Evolutionary conservation across 37 sponge, comb jelly and placozoan genomes (phyloP), one percentile per base, ranked within the genome.

Genomic region (Petrosia ficiformis): DNA sequence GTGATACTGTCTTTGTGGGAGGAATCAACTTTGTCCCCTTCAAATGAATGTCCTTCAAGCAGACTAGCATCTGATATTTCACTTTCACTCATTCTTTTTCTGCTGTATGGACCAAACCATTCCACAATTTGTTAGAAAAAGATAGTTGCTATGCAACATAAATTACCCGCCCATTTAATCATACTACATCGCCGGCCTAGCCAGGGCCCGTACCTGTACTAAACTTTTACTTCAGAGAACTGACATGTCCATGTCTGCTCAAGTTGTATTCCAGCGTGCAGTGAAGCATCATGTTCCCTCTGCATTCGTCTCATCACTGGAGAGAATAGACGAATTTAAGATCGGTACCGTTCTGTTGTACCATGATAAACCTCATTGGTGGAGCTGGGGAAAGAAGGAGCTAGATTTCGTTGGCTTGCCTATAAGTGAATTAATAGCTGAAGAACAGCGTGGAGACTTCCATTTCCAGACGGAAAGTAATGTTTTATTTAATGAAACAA

Each of bases 331-430:
- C 70, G 82, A 91, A 0, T 79, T 75, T 36, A 42, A 48, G 2
- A 67, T 91, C n/a, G 92, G 92, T 0, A 65, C 80, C 28, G 83
- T 91, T 14, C 77, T 91, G 14, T 59, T 79, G 24, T 79, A 75
- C 67, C 24, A 78, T 31, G 70, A 68, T 60, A 91, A 78, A 48
- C 92, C 87, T 32, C 78, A 73, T 3, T 80, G 83, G 21, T 78
- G 83, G 87, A n/a, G n/a, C n/a, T n/a, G n/a, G n/a, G 43, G 83
- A 30, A 74, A 70, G 30, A 79, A 91, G 44, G 57, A 75, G 24
- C 80, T 91, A 16, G 59, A 68, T 28, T 86, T 79, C 72, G 81
- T 87, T 14, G 87, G 92, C 11, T 28, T 43, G 28, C 44, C 75
- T 16, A 56, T 90, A 36, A 29, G 66, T 19, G 59, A 81, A 1